Base-by-base conservation (phyloP, 2,113 vertebrate species). In the Chloebia gouldiae region DNA sequence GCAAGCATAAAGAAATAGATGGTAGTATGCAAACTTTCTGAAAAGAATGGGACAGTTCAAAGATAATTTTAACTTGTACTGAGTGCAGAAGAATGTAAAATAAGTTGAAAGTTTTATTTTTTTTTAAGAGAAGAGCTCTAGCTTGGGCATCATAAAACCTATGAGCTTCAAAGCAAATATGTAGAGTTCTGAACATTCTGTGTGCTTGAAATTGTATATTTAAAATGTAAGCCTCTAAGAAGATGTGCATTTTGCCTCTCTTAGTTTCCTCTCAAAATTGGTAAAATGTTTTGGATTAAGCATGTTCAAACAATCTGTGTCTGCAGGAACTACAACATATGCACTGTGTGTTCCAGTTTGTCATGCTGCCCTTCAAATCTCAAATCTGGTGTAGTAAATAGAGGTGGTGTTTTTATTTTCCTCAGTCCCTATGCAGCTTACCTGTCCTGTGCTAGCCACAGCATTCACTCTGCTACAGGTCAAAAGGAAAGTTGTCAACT, bases 401-500 rank as follows among this genome's bases (percentile, higher is more conserved):
- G 30, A 70, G 66, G 79, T 4, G 9, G 30, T 76, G 45, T 47
- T 95, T 92, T 92, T 27, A 12, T 24, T 83, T 78, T 81, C 21
- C 30, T 64, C 31, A 39, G 47, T 31, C 24, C 37, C 66, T 11
- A 20, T 37, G 37, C 54, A 37, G 64, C 18, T 93, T 57, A 57
- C 82, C 79, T 59, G 40, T 66, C 69, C 16, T 64, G 50, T 66
- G 14, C 54, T 86, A 83, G 70, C 68, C 51, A 39, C 21, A 37
- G 40, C 80, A 77, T 23, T 11, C 59, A 39, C 63, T 69, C 66
- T 31, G 33, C n/a, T 78, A 21, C 71, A 54, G 45, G 68, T 66
- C 86, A 73, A 77, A 93, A 90, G 72, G 63, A 94, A 92, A 94
- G 33, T 12, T 86, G 88, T 59, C 81, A 76, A 7, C n/a, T 87